Evolutionary conservation across 2,797 vertebrate genomes (phyloP), one percentile per base, ranked within the genome.

Genomic region (Eulemur mongoz): DNA sequence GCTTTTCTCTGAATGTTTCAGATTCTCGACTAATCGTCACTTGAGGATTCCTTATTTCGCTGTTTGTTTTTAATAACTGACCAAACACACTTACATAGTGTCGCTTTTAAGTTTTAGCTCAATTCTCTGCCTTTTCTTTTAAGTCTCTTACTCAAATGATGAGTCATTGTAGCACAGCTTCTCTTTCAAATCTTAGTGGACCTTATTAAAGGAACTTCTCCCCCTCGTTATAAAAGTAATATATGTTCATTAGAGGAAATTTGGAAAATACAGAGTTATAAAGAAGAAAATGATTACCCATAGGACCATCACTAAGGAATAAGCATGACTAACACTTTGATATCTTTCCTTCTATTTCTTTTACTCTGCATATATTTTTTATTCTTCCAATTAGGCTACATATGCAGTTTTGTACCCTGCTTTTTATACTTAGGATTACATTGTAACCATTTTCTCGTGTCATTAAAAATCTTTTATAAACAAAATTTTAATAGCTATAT

Each of bases 381-480:
- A 91, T 94, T 84, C n/a, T 94, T 82, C 20, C 48, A 93, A 3
- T 95, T 94, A 90, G 45, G 70, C 40, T 88, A 40, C 15, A 48
- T 23, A 45, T 43, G 52, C 35, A 86, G 40, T 70, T 96, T 67
- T 94, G 15, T 81, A 38, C 18, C 67, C 45, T 94, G 45, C 9
- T 93, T 92, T 92, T 97, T 91, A 87, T 0, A 83, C 75, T 95
- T 79, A 91, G 38, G 61, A 90, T 96, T 96, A 84, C 30, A 48
- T 81, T 91, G 50, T 89, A 89, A 59, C 27, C 52, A 78, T 78
- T 96, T 96, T 83, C 32, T 85, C 15, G 7, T 80, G 65, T 91
- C 83, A 93, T 92, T 94, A 94, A 94, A 73, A 96, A 32, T 72
- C 30, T 43, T 94, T 95, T 87, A 79, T 83, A 94, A 82, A 79